phyloP scores from a whole-genome alignment of 2,888 invertebrate genomes.

The Scaptomyza parva region DNA sequence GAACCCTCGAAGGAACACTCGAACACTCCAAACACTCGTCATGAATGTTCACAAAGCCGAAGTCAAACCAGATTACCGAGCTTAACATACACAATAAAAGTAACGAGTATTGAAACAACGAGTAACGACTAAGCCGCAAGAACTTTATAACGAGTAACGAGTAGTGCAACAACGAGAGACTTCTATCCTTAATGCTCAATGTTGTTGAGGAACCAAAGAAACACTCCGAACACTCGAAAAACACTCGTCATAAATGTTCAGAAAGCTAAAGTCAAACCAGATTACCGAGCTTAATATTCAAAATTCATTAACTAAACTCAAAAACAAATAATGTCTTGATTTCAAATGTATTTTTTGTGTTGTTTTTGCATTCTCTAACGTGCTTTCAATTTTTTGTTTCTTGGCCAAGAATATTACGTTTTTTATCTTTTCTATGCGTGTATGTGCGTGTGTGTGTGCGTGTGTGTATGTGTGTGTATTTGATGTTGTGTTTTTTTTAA shows the following conservation, averaged over 20 bases:
- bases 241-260: not conserved
- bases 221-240: too few relatives aligned
- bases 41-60: too few relatives aligned
- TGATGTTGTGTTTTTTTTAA: constrained; percentile 50
- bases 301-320: not conserved
- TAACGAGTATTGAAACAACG: constrained; percentile 14
- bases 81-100: constrained; percentile 2
- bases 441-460: not conserved
- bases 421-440: not conserved
- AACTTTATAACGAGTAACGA: not conserved
- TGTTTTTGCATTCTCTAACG: constrained; percentile 1
- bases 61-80: too few relatives aligned
- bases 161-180: too few relatives aligned
- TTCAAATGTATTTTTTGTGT: not conserved
- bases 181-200: too few relatives aligned
- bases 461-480: constrained; percentile 12
- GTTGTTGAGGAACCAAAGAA: not conserved
- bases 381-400: not conserved
- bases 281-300: not conserved
- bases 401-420: constrained; percentile 14
- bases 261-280: not conserved
- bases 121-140: not conserved
- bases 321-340: not conserved
- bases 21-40: too few relatives aligned
- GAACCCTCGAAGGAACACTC: not conserved